phyloP scores from a whole-genome alignment of 2,888 invertebrate genomes.

The Agonopterix alstromeriana region DNA sequence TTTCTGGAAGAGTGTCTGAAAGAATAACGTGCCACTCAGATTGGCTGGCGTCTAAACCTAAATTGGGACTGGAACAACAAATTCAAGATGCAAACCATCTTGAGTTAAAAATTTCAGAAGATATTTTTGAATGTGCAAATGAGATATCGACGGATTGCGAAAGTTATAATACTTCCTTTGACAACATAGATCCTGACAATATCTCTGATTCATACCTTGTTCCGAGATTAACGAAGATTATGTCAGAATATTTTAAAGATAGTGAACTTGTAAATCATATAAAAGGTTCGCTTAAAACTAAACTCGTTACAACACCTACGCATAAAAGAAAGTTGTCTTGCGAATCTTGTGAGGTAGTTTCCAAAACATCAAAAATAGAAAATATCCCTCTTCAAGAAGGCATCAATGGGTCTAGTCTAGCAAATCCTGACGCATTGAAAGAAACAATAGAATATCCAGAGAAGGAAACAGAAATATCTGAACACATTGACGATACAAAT shows the following conservation, averaged over 20 bases:
- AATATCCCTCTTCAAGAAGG: too few species aligned
- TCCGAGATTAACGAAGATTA: neutral
- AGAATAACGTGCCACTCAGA: conserved; percentile 15
- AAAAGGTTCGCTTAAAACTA: neutral
- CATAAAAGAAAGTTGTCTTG: too few species aligned
- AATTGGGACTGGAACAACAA: neutral
- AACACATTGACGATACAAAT: too few species aligned
- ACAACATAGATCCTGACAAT: neutral
- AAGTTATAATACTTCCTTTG: neutral
- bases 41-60: conserved; percentile 18
- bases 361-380: too few species aligned
- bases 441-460: too few species aligned
- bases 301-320: too few species aligned
- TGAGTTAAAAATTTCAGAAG: neutral
- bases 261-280: neutral
- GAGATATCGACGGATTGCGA: neutral
- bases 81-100: neutral
- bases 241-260: conserved; percentile 5
- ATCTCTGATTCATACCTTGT: neutral
- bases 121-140: neutral
- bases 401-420: too few species aligned
- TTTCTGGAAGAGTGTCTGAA: neutral
- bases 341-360: too few species aligned
- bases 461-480: too few species aligned
- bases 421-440: too few species aligned